phyloP scores from a whole-genome alignment of 2,113 vertebrate genomes.

The Alligator mississippiensis region DNA sequence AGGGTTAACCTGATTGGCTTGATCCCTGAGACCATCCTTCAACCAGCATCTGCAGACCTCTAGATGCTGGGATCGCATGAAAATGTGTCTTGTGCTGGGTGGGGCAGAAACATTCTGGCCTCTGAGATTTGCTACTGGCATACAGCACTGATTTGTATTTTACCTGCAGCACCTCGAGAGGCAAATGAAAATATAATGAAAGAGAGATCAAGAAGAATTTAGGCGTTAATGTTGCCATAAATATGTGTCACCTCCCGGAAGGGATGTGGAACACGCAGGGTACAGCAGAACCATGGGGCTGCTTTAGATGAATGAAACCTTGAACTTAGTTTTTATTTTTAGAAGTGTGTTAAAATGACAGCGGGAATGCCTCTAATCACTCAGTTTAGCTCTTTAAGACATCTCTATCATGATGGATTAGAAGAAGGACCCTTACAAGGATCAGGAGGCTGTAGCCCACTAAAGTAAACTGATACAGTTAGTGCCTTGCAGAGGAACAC shows the following conservation, averaged over 20 bases:
- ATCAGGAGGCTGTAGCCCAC: constrained; percentile 33
- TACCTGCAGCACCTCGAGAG: constrained; percentile 25
- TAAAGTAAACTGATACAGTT: constrained; percentile 28
- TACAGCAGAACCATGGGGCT: not conserved
- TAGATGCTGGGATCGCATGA: not conserved
- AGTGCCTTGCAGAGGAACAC: not conserved
- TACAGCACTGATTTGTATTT: constrained; percentile 14
- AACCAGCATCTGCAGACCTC: fast-evolving
- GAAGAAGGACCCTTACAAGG: constrained; percentile 57
- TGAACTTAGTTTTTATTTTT: constrained; percentile 16
- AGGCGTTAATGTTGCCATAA: constrained; percentile 45
- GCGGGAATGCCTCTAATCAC: constrained; percentile 54
- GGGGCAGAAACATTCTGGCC: not conserved
- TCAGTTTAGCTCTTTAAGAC: constrained; percentile 54
- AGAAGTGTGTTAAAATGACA: constrained; percentile 51
- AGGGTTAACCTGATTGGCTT: fast-evolving
- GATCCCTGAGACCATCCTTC: not conserved
- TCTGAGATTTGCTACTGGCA: constrained; percentile 30
- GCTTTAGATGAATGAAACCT: constrained; percentile 34
- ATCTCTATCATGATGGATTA: constrained; percentile 42
- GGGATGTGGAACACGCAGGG: constrained; percentile 3
- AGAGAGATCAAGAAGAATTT: constrained; percentile 30
- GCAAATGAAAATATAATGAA: constrained; percentile 68
- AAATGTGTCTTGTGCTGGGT: not conserved
- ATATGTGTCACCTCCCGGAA: not conserved